Conservation (phyloP, 2,888 invertebrate genomes). For the Ochropleura leucogaster region DNA sequence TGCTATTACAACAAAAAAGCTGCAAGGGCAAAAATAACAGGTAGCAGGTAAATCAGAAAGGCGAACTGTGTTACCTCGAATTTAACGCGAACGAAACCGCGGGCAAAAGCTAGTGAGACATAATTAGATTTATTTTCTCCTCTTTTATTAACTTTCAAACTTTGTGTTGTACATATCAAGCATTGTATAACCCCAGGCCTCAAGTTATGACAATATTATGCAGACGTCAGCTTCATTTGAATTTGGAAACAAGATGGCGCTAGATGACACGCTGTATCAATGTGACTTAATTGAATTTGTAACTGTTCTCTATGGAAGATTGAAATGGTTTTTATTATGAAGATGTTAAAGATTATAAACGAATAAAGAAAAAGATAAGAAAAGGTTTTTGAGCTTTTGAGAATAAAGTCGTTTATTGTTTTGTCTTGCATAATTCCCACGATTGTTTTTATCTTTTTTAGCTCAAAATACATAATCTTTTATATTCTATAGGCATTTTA, state of each 20-base stretch:
- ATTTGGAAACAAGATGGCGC: slow-evolving; percentile 80
- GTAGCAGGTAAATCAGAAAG: too few relatives aligned
- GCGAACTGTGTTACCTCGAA: too few relatives aligned
- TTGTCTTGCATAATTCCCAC: too few relatives aligned
- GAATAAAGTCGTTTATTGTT: too few relatives aligned
- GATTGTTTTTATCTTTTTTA: too few relatives aligned
- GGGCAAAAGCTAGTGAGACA: neutral
- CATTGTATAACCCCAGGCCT: slow-evolving; percentile 42
- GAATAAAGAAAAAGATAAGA: neutral
- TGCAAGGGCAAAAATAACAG: too few relatives aligned
- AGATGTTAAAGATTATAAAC: too few relatives aligned
- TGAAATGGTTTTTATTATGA: slow-evolving; percentile 19
- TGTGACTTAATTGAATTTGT: slow-evolving; percentile 66
- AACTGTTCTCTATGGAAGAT: slow-evolving; percentile 3
- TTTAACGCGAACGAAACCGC: too few relatives aligned
- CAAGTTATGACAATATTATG: slow-evolving; percentile 72
- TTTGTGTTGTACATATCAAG: slow-evolving; percentile 33
- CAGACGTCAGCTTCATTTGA: slow-evolving; percentile 82
- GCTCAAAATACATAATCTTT: too few relatives aligned
- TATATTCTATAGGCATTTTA: too few relatives aligned
- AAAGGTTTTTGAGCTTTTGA: neutral
- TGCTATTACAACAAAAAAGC: too few relatives aligned
- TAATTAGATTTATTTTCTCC: neutral
- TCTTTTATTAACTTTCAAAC: slow-evolving; percentile 30
- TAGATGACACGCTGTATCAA: slow-evolving; percentile 72